Base-by-base conservation (phyloP, 30 jellyfish, hydroid and myxozoan species). In the Pelagia noctiluca region DNA sequence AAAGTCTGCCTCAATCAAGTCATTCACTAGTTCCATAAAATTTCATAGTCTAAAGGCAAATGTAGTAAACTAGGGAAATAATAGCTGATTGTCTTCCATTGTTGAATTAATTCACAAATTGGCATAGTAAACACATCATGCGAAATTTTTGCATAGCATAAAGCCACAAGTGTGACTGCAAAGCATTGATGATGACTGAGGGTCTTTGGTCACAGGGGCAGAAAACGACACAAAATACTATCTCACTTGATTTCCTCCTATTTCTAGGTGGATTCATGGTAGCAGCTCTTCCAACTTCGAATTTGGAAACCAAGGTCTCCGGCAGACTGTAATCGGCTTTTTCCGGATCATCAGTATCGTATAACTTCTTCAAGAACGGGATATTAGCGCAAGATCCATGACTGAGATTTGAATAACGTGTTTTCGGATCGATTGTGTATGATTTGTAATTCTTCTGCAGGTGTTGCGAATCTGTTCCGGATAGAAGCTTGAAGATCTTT, bases 281-380 rank as follows among this genome's bases (percentile, higher is more conserved):
- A 13, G 84, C 71, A 21, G 84, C 77, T n/a, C 83, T 80, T n/a
- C 91, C 96, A 24, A 77, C 81, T 37, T 77, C 96, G 54, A 77
- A 77, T 52, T 61, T 49, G 29, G 76, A 25, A 2, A 49, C 72
- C 18, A 68, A 57, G 19, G 97, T 91, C 19, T 92, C 89, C 26
- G 99, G 84, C 13, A 88, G 33, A 12, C 89, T 70, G 62, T 48
- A 88, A 47, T 88, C 97, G 18, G 99, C 99, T 73, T 87, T 93
- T 71, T 89, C 96, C 29, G 85, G 90, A 70, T 95, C 97, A 49
- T 95, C 99, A 0, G 97, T 95, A 50, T 95, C 99, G 62, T 95
- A 95, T 16, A 87, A 84, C 69, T 65, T 78, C 90, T 85, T 89
- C 85, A 95, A 76, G 24, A 80, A 76, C 0, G 83, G 68, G 22